Evolutionary conservation across 2,888 invertebrate genomes (phyloP), one percentile per base, ranked within the genome.

Genomic region (Leptinotarsa rubiginosa): DNA sequence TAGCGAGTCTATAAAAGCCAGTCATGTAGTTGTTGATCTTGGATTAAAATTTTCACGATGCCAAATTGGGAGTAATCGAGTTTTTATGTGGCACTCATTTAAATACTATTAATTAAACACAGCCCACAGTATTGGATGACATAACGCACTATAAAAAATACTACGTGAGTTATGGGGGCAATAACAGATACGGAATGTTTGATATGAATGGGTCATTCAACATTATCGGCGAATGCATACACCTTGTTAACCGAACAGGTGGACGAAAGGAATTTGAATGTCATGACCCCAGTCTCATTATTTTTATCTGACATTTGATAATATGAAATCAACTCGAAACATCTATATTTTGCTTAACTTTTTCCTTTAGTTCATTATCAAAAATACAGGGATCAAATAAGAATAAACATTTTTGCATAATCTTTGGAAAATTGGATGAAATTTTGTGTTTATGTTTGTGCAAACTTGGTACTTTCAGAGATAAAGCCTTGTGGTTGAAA

Each of bases 61-160:
- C 68, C 52, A 54, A 54, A 68, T 68, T 68, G 31, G 41, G 54
- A 52, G 49, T 68, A 50, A 54, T 54, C 67, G 20, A 22, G 47
- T 67, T 67, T 25, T 68, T 68, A 54, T 54, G 54, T 25, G 68
- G 52, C 52, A 31, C 54, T 68, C 68, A 41, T 68, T 68, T 68
- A 54, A 68, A 68, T 68, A 52, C 54, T 54, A 68, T 68, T 54
- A 54, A 68, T 68, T n/a, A 68, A 41, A 52, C 68, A 54, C 68
- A 68, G 31, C 54, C 41, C 54, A 68, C 41, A 54, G 16, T 25
- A 31, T 54, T 54, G 31, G 25, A 41, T 25, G 25, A 68, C 68
- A 54, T 54, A 54, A 68, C 15, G 31, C 15, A 68, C 54, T 54
- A 22, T 54, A 41, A 31, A 41, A 54, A 52, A 31, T 68, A 54